Base-by-base conservation (phyloP, 2,797 vertebrate species). In the Gallinago nigripennis region DNA sequence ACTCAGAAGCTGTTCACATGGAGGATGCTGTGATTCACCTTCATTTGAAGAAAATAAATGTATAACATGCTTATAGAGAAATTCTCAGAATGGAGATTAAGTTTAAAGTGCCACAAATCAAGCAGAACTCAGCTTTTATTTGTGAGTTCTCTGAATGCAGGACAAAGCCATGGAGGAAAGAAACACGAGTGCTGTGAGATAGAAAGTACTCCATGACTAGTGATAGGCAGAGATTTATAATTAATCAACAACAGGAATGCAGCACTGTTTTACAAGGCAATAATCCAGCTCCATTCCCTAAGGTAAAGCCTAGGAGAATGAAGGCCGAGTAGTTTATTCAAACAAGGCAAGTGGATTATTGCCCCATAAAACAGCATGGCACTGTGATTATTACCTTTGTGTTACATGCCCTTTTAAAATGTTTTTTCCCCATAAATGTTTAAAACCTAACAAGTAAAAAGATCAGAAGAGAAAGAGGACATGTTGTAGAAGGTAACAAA, bases 261-360 rank as follows among this genome's bases (percentile, higher is more conserved):
- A 71, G 81, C 78, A 12, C 70, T 94, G 78, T 82, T 96, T 96
- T 96, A 94, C 94, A 96, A 96, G 95, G 94, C 94, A 96, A 94
- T 95, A 96, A 96, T 92, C 92, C 92, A 89, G 72, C n/a, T 51
- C 78, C 64, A 63, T 76, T 96, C 92, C 94, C 92, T n/a, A 58
- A 81, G 88, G 96, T 64, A 96, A 84, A 84, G 70, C 64, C 57
- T 51, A 39, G 85, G 57, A 92, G 87, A 88, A 92, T 53, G 91
- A 96, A 95, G 84, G 93, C 94, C 33, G 21, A 95, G 94, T 18
- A 95, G 96, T 88, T 95, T 97, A 95, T 92, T 96, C 94, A 92
- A 96, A 92, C 90, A 93, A 94, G 92, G 81, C 95, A 92, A 94
- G 69, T 66, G 86, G 90, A 95, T 96, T 96, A 96, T 95, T 93